These are phyloP conservation scores for Portunus trituberculatus DNA, from an alignment of 1,140 invertebrate species.

Conservation along the genomic window DNA sequence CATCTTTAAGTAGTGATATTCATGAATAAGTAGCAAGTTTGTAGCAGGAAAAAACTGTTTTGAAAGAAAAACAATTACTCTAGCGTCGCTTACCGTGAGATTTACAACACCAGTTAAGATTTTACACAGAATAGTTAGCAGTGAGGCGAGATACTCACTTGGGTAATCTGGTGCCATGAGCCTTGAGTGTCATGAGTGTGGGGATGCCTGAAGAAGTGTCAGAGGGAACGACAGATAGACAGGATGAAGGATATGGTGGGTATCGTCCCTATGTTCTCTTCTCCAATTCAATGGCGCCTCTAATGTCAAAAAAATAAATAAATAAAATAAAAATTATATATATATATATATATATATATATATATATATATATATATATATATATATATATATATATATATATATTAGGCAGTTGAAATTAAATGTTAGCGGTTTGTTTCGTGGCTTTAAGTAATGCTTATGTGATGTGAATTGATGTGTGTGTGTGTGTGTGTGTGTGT, in stretches of 20 bases:
- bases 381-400: not conserved
- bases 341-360: not conserved
- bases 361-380: not conserved
- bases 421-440: too few relatives aligned
- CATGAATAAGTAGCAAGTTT: too few relatives aligned
- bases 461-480: too few relatives aligned
- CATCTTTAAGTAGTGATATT: too few relatives aligned
- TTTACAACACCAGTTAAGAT: too few relatives aligned
- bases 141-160: not conserved
- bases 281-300: not conserved
- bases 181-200: not conserved
- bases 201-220: not conserved
- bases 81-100: too few relatives aligned
- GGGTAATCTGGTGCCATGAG: constrained; percentile 22
- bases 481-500: too few relatives aligned
- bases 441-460: too few relatives aligned
- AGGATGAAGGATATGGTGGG: not conserved
- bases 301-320: not conserved
- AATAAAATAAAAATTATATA: too few relatives aligned
- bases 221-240: not conserved
- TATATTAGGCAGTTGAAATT: too few relatives aligned
- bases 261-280: not conserved
- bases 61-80: too few relatives aligned
- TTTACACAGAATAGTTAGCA: not conserved
- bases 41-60: too few relatives aligned